Percentiles rank a stretch among this genome's conserved stretches.
These are phyloP conservation scores for Panzeria rudis DNA, from an alignment of 2,888 invertebrate species.

Conservation along the genomic window DNA sequence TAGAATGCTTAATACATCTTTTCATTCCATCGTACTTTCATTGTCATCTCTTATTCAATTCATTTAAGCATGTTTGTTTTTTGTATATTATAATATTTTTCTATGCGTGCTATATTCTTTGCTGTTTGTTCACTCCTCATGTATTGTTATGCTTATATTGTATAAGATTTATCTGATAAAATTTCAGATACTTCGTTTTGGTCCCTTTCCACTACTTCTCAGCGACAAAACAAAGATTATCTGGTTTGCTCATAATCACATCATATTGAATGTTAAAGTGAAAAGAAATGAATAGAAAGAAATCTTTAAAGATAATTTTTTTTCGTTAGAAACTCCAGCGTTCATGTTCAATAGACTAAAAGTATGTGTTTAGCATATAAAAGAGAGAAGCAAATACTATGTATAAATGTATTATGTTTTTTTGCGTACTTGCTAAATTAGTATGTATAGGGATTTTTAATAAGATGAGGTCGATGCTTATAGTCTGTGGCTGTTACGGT, in stretches of 20 bases:
- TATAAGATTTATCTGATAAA: conserved; percentile 65
- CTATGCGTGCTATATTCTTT: conserved; percentile 26
- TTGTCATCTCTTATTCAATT: conserved; percentile 54
- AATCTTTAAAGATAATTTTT: conserved; percentile 8
- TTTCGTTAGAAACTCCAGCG: not conserved
- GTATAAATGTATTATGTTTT: not conserved
- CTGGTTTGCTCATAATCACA: conserved; percentile 69
- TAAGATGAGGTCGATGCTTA: not conserved
- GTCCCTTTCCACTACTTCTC: not conserved
- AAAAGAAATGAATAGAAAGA: conserved; percentile 32
- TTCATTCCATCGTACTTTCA: conserved; percentile 33
- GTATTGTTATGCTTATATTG: conserved; percentile 53
- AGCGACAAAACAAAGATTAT: conserved; percentile 64
- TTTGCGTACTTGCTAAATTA: not conserved
- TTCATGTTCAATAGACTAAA: not conserved
- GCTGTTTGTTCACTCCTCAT: conserved; percentile 19
- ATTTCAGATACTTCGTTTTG: conserved; percentile 44
- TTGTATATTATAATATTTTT: not conserved
- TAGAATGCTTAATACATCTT: conserved; percentile 37
- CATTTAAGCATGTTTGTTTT: conserved; percentile 29
- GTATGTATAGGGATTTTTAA: not conserved
- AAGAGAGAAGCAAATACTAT: not conserved
- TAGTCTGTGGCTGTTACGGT: not conserved
- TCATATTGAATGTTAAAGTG: conserved; percentile 57
- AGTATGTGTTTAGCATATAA: not conserved